These are phyloP conservation scores for Saccostrea cuccullata DNA, from an alignment of 1,140 invertebrate genomes.

Conservation along the genomic window DNA sequence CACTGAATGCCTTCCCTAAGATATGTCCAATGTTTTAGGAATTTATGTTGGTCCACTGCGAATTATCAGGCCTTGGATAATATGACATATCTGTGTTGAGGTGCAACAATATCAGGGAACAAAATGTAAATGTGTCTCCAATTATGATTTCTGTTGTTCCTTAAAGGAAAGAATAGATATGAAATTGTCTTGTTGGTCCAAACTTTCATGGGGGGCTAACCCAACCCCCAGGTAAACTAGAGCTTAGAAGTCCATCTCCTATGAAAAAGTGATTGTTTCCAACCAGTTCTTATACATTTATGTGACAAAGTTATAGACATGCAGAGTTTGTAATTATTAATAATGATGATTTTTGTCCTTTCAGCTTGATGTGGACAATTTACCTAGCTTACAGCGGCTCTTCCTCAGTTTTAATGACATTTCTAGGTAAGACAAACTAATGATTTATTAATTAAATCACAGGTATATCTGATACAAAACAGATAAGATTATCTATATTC, in stretches of 20 bases:
- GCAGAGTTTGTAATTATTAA: too few relatives aligned
- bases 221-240: too few relatives aligned
- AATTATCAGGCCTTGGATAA: background rate
- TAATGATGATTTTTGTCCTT: conserved; percentile 34
- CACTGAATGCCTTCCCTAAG: background rate
- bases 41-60: background rate
- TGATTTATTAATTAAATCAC: background rate
- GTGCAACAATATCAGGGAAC: background rate
- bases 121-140: background rate
- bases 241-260: too few relatives aligned
- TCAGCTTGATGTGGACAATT: conserved; percentile 86
- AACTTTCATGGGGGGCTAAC: too few relatives aligned
- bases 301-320: too few relatives aligned
- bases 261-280: too few relatives aligned
- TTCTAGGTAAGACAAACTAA: conserved; percentile 69
- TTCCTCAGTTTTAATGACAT: conserved; percentile 93
- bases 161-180: background rate
- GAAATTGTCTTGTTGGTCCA: background rate
- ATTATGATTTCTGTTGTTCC: background rate
- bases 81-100: background rate
- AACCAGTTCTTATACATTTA: too few relatives aligned
- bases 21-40: background rate
- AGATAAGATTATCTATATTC: too few relatives aligned
- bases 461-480: too few relatives aligned
- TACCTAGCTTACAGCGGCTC: conserved; percentile 88